Conservation (phyloP, 2,113 vertebrate species). For the Dromiciops gliroides region DNA sequence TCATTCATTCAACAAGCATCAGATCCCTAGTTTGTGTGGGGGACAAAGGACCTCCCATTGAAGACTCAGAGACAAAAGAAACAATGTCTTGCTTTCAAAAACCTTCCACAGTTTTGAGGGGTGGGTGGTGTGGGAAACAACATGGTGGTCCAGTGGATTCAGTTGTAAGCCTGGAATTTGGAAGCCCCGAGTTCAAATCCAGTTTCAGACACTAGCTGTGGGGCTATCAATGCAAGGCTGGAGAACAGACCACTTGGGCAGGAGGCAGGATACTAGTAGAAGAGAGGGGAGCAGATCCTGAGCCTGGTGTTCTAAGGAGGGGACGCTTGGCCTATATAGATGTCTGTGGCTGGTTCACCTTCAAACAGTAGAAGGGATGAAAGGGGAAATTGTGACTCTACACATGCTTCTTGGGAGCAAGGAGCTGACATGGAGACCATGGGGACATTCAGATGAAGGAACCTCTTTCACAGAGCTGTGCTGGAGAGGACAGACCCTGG, state of each 20-base stretch:
- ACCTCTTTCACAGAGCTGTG: too few relatives aligned
- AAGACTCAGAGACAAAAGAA: neutral
- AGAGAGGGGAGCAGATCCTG: neutral
- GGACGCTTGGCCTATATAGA: too few relatives aligned
- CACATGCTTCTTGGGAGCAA: neutral
- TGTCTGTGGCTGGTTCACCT: too few relatives aligned
- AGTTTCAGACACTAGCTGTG: neutral
- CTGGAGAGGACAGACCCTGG: too few relatives aligned
- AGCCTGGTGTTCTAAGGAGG: too few relatives aligned
- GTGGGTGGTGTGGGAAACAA: neutral
- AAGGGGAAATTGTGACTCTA: too few relatives aligned
- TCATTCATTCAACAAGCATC: neutral
- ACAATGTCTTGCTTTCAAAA: neutral
- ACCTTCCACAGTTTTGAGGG: neutral
- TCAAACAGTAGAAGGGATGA: too few relatives aligned
- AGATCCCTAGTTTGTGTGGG: neutral
- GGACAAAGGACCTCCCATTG: neutral
- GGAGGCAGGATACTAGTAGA: neutral
- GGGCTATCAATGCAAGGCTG: neutral
- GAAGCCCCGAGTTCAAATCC: neutral
- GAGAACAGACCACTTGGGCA: too few relatives aligned
- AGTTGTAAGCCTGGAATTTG: neutral
- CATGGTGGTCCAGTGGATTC: neutral
- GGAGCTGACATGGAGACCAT: neutral
- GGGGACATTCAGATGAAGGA: neutral